phyloP scores from a whole-genome alignment of 2,797 vertebrate species.

The Lateolabrax maculatus region DNA sequence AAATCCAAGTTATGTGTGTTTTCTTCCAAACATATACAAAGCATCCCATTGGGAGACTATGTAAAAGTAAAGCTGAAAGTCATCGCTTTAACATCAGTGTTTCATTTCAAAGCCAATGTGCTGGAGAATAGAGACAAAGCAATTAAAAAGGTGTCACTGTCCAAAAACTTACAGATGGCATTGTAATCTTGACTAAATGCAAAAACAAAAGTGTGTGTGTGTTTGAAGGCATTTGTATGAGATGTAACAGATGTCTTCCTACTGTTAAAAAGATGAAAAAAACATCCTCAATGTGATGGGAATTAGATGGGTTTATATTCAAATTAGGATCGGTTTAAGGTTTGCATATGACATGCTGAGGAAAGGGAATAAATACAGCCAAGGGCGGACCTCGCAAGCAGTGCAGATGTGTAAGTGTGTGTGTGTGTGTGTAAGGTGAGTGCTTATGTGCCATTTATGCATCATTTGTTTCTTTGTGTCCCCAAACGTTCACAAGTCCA shows the following conservation, averaged over 20 bases:
- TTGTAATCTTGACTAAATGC: background rate
- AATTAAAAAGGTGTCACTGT: conserved; percentile 4
- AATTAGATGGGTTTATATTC: background rate
- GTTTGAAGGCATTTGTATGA: background rate
- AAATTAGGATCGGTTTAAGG: background rate
- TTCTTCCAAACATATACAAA: background rate
- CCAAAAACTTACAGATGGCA: background rate
- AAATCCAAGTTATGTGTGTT: background rate
- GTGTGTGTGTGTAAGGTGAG: background rate
- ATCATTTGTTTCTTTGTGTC: conserved; percentile 23
- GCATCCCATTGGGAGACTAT: background rate
- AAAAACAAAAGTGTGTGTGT: background rate
- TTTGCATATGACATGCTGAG: background rate
- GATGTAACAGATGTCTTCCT: background rate
- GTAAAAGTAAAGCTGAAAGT: background rate
- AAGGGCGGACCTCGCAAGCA: background rate
- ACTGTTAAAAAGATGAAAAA: background rate
- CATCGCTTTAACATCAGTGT: background rate
- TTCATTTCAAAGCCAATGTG: conserved; percentile 1
- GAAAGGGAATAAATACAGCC: background rate
- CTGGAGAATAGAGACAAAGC: background rate
- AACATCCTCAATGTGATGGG: no score
- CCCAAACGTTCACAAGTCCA: conserved; percentile 28
- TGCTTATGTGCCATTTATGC: background rate
- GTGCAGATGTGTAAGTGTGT: background rate